Percentiles rank a stretch among this genome's conserved stretches.
phyloP scores from a whole-genome alignment of 2,888 invertebrate species.

The Chrysolina americana region DNA sequence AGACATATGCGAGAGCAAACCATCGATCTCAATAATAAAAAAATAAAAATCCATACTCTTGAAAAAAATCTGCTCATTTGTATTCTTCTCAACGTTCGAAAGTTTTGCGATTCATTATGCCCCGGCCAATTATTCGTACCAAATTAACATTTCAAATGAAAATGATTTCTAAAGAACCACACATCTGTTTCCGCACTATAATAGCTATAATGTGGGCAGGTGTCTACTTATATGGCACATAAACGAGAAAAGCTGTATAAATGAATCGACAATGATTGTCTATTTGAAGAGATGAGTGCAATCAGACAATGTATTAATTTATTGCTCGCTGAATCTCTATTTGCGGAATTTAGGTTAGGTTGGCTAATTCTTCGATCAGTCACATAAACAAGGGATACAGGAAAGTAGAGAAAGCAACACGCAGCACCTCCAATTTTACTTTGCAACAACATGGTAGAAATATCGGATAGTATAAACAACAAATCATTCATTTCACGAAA shows the following conservation, averaged over 20 bases:
- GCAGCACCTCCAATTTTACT: not conserved
- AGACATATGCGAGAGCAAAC: too few relatives aligned
- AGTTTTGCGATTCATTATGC: constrained; percentile 14
- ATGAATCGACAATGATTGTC: constrained; percentile 13
- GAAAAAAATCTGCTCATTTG: constrained; percentile 15
- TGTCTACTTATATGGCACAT: constrained; percentile 20
- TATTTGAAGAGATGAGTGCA: constrained; percentile 13
- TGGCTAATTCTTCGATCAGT: constrained; percentile 12
- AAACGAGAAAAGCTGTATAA: constrained; percentile 24
- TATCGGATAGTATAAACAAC: not conserved
- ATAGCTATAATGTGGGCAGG: constrained; percentile 23
- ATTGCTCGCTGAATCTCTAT: constrained; percentile 20
- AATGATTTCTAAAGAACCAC: constrained; percentile 22
- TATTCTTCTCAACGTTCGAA: constrained; percentile 22
- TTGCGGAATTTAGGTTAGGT: constrained; percentile 23
- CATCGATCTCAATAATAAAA: not conserved
- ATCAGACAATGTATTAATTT: constrained; percentile 20
- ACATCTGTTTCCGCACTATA: constrained; percentile 20
- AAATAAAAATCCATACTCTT: not conserved
- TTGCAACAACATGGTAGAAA: not conserved
- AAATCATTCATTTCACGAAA: not conserved
- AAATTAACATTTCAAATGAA: constrained; percentile 24
- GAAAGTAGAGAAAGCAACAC: constrained; percentile 8
- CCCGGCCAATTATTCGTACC: constrained; percentile 19
- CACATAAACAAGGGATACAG: constrained; percentile 8